Evolutionary conservation across 2,797 vertebrate genomes (phyloP), one percentile per base, ranked within the genome.

Genomic region (Hypotaenidia philippensis): DNA sequence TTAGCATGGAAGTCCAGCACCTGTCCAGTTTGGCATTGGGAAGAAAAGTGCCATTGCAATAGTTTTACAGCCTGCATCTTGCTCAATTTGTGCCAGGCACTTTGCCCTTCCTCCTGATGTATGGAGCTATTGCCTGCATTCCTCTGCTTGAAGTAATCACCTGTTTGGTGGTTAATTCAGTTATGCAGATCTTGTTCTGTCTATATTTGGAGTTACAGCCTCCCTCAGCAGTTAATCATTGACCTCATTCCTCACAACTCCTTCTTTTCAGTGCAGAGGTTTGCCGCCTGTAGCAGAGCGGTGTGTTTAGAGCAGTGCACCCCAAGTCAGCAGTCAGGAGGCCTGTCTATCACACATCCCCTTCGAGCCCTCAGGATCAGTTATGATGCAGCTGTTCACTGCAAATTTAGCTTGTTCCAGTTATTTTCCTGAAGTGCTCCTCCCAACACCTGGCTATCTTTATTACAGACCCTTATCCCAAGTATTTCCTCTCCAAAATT

Each of bases 311-410:
- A 76, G 47, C 16, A 45, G 21, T 10, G 5, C 10, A 29, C 9
- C 8, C 13, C 8, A 8, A 8, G 3, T 16, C 27, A 38, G 23
- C 11, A 11, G 27, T 55, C 27, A 10, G 34, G 47, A 49, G 3
- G 1, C 65, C 44, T 64, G 29, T 74, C 57, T 17, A 9, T 19
- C 70, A 82, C 23, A 57, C 4, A 21, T 20, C 17, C 11, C 7
- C 21, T 49, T 12, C 0, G 0, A n/a, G 18, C 41, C 41, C 38
- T 85, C 52, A 9, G 8, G 7, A 32, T 34, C n/a, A 50, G 7
- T 60, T 75, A 27, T 6, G n/a, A 29, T 40, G 31, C 31, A 65
- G 29, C 55, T 49, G 6, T 19, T 86, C 36, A 21, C 8, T 5
- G 27, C 7, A 71, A 68, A 75, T 45, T 75, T 65, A 81, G 12